These are phyloP conservation scores for Gallinago solitaria DNA, from an alignment of 2,797 vertebrate genomes.

Conservation along the genomic window DNA sequence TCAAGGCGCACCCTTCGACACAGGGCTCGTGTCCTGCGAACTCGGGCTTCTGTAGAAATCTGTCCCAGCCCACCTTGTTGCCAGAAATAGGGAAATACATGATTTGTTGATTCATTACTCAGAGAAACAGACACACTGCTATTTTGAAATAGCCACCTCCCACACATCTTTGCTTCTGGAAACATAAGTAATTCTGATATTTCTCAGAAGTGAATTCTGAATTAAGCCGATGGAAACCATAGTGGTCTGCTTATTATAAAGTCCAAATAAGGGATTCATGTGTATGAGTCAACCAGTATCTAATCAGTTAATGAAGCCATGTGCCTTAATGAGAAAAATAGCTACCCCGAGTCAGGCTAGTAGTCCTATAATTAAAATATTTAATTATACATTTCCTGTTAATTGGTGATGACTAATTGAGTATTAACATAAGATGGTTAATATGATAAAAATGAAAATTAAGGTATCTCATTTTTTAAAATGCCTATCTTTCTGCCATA, in stretches of 20 bases:
- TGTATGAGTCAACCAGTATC: neutral
- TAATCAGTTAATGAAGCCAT: constrained; percentile 58
- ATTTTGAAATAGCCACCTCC: neutral
- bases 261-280: constrained; percentile 26
- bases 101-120: neutral
- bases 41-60: neutral
- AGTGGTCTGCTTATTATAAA: constrained; percentile 7
- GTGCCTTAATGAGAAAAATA: constrained; percentile 55
- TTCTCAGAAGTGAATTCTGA: constrained; percentile 47
- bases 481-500: neutral
- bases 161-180: neutral
- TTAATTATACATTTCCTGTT: constrained; percentile 56
- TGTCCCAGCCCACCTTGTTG: neutral
- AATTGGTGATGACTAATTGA: constrained; percentile 20
- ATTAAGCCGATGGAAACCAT: constrained; percentile 35
- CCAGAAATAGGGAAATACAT: neutral
- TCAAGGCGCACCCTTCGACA: neutral
- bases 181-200: neutral
- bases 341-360: constrained; percentile 3
- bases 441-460: neutral
- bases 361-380: constrained; percentile 50
- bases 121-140: neutral
- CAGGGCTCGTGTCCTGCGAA: no score
- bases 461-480: neutral
- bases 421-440: neutral